phyloP scores from a whole-genome alignment of 2,113 vertebrate species.

The Nerophis ophidion region DNA sequence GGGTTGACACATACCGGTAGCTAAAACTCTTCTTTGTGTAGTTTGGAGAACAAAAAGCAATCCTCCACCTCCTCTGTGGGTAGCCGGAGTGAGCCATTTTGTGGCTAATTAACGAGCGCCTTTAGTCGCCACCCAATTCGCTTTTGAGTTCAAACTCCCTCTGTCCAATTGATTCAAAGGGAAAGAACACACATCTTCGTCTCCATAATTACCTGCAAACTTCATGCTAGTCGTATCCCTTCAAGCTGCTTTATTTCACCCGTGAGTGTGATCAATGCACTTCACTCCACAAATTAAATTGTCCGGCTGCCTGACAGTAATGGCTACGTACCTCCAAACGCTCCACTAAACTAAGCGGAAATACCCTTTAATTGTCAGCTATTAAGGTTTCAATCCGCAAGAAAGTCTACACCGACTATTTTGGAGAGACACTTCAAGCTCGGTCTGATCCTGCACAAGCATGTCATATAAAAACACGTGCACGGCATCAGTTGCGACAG shows the following conservation, averaged over 20 bases:
- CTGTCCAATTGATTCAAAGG: slow-evolving; percentile 35
- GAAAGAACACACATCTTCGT: neutral
- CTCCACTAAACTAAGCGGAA: neutral
- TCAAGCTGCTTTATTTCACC: neutral
- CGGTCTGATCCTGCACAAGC: too few relatives aligned
- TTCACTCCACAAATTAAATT: slow-evolving; percentile 19
- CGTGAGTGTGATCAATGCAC: neutral
- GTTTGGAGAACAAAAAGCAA: slow-evolving; percentile 11
- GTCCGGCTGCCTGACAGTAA: slow-evolving; percentile 34
- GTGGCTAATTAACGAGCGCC: slow-evolving; percentile 8
- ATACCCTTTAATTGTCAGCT: neutral
- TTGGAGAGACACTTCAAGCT: neutral
- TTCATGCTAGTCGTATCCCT: too few relatives aligned
- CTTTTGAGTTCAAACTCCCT: slow-evolving; percentile 34
- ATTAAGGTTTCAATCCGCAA: too few relatives aligned
- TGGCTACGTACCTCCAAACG: slow-evolving; percentile 7
- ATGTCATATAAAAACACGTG: neutral
- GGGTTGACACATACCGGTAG: slow-evolving; percentile 10
- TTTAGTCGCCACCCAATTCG: slow-evolving; percentile 41
- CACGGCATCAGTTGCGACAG: slow-evolving; percentile 29
- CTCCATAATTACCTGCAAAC: neutral
- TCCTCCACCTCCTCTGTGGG: slow-evolving; percentile 20
- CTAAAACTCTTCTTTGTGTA: neutral
- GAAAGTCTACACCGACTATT: too few relatives aligned
- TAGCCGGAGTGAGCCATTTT: slow-evolving; percentile 23